A percentile compares a stretch with the other conserved stretches of the same genome.
phyloP scores from a whole-genome alignment of 2,113 vertebrate species.

The Pseudonaja textilis region DNA sequence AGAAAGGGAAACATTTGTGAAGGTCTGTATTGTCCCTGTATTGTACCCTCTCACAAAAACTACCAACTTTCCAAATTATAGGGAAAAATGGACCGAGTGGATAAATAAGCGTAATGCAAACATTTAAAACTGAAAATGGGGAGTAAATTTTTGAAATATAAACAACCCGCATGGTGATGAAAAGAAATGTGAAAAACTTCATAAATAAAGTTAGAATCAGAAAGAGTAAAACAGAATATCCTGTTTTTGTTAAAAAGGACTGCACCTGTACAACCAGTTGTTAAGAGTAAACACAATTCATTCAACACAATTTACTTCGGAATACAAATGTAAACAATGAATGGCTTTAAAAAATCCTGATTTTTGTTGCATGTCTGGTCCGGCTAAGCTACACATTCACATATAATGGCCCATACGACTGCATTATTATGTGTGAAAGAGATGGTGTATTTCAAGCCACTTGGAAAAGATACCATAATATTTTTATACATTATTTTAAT shows the following conservation, averaged over 20 bases:
- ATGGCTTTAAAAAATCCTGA: not conserved
- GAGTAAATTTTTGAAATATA: not conserved
- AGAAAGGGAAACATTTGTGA: not conserved
- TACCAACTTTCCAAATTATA: not conserved
- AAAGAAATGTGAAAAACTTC: not conserved
- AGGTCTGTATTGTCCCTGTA: not conserved
- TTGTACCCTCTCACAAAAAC: not conserved
- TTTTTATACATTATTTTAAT: not conserved
- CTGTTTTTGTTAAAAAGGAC: not conserved
- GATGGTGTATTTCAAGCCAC: not conserved
- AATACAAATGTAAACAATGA: not conserved
- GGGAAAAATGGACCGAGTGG: not conserved
- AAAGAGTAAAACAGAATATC: not conserved
- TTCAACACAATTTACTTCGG: not conserved
- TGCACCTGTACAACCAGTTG: not conserved
- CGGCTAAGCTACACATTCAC: not conserved
- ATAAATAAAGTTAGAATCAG: not conserved
- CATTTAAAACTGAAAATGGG: not conserved
- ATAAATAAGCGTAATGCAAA: not conserved
- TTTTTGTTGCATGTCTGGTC: not conserved
- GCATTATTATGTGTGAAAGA: not conserved
- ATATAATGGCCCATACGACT: not conserved
- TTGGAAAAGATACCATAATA: not conserved
- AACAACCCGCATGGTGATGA: not conserved
- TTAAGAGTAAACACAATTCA: not conserved